Evolutionary conservation across 2,888 invertebrate species (phyloP).

Genomic region (Cerastis rubricosa): DNA sequence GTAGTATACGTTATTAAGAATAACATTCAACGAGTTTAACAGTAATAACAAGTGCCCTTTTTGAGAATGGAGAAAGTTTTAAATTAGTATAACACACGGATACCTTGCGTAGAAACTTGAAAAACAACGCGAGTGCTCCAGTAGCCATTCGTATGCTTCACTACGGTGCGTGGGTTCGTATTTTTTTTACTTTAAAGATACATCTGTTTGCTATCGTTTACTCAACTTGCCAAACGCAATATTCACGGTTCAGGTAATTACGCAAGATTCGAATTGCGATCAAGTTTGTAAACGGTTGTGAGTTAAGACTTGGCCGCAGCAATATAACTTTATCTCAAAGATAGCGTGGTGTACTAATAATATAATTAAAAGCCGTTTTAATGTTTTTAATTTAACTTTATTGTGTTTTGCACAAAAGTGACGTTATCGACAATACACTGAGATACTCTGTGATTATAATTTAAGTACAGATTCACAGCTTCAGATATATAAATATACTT

Average conservation of each 20-base stretch:
- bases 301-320: constrained; percentile 16
- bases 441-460: constrained; percentile 86
- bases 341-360: neutral
- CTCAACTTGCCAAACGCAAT: constrained; percentile 2
- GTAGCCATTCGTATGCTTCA: neutral
- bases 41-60: constrained; percentile 9
- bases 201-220: constrained; percentile 16
- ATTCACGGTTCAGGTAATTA: constrained; percentile 10
- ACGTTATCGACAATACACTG: constrained; percentile 86
- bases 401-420: constrained; percentile 89
- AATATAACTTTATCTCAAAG: neutral
- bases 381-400: constrained; percentile 78
- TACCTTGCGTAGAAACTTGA: constrained; percentile 14
- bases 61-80: constrained; percentile 22
- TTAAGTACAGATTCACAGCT: constrained; percentile 90
- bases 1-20: constrained; percentile 8
- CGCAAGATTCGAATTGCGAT: constrained; percentile 19
- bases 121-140: neutral
- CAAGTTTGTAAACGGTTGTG: constrained; percentile 19
- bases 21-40: constrained; percentile 9
- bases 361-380: constrained; percentile 56
- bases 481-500: constrained; percentile 84
- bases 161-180: constrained; percentile 1
- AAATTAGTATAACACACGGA: constrained; percentile 2
- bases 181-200: neutral